These are phyloP conservation scores for Penaeus monodon DNA, from an alignment of 2,888 invertebrate species.

Conservation along the genomic window DNA sequence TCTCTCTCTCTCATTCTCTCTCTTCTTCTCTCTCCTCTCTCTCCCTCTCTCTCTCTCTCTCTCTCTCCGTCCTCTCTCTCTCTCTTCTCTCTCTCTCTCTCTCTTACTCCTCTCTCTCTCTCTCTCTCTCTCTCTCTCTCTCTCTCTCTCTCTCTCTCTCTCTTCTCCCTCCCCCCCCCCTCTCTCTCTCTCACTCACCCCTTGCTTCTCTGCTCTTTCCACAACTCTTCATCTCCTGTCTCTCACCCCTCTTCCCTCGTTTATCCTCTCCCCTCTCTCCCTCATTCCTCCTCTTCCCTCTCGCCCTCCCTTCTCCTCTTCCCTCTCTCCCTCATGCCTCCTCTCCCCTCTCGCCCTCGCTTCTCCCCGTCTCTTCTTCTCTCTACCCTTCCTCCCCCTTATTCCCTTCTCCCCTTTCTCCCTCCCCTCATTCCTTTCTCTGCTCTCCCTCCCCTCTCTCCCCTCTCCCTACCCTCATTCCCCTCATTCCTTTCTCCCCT, in stretches of 20 bases:
- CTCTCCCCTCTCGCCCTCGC: not conserved
- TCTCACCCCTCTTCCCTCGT: not conserved
- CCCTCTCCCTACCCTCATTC: not conserved
- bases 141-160: not conserved
- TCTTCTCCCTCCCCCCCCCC: not conserved
- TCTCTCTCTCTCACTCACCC: not conserved
- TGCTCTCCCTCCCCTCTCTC: not conserved
- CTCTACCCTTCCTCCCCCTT: not conserved
- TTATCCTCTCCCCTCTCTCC: not conserved
- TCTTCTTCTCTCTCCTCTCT: no score
- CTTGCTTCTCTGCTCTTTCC: not conserved
- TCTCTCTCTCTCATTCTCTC: not conserved
- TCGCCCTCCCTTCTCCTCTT: not conserved
- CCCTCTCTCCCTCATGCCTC: not conserved
- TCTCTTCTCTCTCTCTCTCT: not conserved
- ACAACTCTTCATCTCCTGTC: not conserved
- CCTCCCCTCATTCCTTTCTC: not conserved
- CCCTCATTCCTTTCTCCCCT: not conserved
- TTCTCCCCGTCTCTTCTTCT: not conserved
- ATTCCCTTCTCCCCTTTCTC: not conserved
- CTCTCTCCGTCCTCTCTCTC: not conserved
- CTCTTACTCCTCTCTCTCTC: not conserved
- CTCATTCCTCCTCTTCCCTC: not conserved
- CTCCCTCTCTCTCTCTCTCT: not conserved
- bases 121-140: no score